phyloP scores from a whole-genome alignment of 2,113 vertebrate species.

The Fulica atra region DNA sequence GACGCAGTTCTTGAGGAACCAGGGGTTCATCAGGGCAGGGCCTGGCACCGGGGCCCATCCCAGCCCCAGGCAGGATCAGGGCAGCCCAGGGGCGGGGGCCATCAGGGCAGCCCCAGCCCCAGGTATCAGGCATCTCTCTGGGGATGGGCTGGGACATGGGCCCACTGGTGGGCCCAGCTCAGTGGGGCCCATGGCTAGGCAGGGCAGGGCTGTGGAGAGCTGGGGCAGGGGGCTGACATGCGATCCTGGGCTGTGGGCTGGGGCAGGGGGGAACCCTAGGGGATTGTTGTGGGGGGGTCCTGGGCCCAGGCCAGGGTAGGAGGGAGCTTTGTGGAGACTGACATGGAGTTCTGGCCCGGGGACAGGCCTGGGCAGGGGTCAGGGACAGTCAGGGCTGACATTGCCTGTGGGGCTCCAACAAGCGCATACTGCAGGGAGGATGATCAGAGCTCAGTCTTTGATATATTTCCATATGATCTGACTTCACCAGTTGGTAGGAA shows the following conservation, averaged over 20 bases:
- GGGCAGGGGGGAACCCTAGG: neutral
- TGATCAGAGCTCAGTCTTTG: neutral
- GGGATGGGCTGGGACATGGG: rapidly evolving
- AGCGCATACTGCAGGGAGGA: neutral
- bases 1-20: neutral
- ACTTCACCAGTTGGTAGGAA: neutral
- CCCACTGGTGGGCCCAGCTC: rapidly evolving
- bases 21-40: neutral
- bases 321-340: neutral
- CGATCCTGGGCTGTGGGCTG: no score
- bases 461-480: neutral
- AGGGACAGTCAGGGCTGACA: neutral
- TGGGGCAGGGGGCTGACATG: neutral
- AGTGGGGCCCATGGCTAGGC: neutral
- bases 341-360: neutral
- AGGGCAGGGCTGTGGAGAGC: rapidly evolving
- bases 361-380: rapidly evolving
- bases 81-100: rapidly evolving
- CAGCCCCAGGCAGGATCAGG: no score
- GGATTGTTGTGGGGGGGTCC: neutral
- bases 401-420: neutral
- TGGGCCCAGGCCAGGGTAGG: neutral
- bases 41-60: neutral
- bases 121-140: rapidly evolving
- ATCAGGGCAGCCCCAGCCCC: neutral